Percentiles rank a stretch among this genome's conserved stretches.
phyloP scores from a whole-genome alignment of 2,797 vertebrate genomes.

The Cossypha caffra region DNA sequence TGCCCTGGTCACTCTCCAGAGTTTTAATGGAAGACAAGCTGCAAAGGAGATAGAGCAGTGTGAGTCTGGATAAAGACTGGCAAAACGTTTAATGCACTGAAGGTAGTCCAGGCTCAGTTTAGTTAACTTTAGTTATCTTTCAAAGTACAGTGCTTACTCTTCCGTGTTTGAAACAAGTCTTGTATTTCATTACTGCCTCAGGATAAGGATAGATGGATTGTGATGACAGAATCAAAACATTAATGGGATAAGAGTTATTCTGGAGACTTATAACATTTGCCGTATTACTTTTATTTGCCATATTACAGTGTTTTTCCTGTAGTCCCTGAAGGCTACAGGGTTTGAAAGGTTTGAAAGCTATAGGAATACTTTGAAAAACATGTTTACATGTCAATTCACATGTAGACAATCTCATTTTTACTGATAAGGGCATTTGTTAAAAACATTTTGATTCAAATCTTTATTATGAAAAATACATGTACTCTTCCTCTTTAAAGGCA shows the following conservation, averaged over 20 bases:
- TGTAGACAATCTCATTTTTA: background rate
- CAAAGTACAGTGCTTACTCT: background rate
- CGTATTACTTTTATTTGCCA: background rate
- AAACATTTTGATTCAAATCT: background rate
- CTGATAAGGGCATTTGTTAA: background rate
- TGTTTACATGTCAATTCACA: background rate
- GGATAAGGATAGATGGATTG: conserved; percentile 24
- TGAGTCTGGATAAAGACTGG: background rate
- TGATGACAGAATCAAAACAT: conserved; percentile 29
- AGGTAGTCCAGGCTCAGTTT: background rate
- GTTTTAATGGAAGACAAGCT: background rate
- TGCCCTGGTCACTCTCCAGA: background rate
- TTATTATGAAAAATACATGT: background rate
- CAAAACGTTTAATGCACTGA: background rate
- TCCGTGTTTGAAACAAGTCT: background rate
- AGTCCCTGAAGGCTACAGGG: background rate
- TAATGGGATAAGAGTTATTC: conserved; percentile 34
- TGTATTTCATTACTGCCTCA: conserved; percentile 30
- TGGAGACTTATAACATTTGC: conserved; percentile 25
- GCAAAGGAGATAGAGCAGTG: background rate
- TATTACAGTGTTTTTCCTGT: conserved; percentile 23
- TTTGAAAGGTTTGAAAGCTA: background rate
- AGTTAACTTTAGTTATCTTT: background rate
- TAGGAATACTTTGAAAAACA: background rate
- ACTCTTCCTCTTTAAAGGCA: background rate